A percentile compares a stretch with the other conserved stretches of the same genome.
phyloP scores from a whole-genome alignment of 2,113 vertebrate genomes.

The pig (Sus scrofa) region T2T-Sscrofa CM000812.6:271854501-271855000 shows the following conservation, averaged over 20 bases:
- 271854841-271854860: background rate
- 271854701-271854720: too few species aligned
- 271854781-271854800: too few species aligned
- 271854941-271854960: too few species aligned
- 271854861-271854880: background rate
- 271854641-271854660: too few species aligned
- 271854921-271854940: background rate
- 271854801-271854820: background rate
- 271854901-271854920: background rate
- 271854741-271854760: too few species aligned
- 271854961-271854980: too few species aligned
- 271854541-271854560: background rate
- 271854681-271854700: too few species aligned
- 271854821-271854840: background rate
- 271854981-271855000: background rate
- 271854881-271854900: background rate
- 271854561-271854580: background rate
- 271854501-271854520: background rate
- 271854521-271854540: background rate
- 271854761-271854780: background rate
- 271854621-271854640: background rate
- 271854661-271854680: too few species aligned
- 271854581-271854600: background rate
- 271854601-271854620: background rate
- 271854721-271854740: too few species aligned